Evolutionary conservation across 1,140 invertebrate genomes (phyloP).

Genomic region (Drosophila bocki): DNA sequence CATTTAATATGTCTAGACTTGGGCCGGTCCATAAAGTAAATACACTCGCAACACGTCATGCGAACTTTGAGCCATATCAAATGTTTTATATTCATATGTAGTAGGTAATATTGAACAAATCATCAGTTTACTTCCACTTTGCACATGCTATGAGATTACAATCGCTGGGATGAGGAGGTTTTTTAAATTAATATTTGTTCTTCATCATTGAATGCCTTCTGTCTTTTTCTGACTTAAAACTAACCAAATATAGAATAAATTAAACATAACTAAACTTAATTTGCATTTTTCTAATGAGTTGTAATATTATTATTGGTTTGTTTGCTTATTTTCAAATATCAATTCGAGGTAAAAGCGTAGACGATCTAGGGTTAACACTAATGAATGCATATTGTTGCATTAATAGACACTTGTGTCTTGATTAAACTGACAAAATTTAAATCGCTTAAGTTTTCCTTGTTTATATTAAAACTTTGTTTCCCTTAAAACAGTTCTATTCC

Average conservation of each 20-base stretch:
- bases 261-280: neutral
- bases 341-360: neutral
- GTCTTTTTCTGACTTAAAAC: neutral
- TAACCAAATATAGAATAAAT: neutral
- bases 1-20: conserved; percentile 11
- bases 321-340: neutral
- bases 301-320: neutral
- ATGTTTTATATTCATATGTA: neutral
- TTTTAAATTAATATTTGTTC: neutral
- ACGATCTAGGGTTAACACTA: neutral
- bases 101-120: neutral
- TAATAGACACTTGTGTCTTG: neutral
- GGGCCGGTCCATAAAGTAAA: neutral
- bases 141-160: neutral
- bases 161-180: neutral
- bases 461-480: neutral
- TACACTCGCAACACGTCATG: neutral
- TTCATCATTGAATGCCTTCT: neutral
- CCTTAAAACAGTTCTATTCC: neutral
- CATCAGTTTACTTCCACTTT: neutral
- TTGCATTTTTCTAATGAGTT: neutral
- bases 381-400: neutral
- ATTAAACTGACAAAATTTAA: neutral
- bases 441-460: neutral
- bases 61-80: conserved; percentile 14